Percentiles rank a stretch among this genome's conserved stretches.
These are phyloP conservation scores for Psilanteris sp. DNA, from an alignment of 1,140 invertebrate species.

Conservation along the genomic window DNA sequence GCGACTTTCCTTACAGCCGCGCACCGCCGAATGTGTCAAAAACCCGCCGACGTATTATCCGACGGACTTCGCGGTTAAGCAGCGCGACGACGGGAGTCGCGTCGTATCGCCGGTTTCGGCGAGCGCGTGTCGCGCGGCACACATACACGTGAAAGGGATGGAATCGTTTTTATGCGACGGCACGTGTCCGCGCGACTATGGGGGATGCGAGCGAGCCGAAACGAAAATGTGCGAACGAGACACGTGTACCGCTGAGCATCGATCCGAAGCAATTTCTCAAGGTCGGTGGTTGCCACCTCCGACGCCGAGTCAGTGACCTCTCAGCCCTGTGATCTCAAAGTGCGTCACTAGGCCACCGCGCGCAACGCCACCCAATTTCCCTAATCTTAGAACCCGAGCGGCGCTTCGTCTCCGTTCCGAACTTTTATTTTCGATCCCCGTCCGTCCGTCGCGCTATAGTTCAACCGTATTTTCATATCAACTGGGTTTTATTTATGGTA, in stretches of 20 bases:
- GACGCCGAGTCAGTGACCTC: slow-evolving; percentile 75
- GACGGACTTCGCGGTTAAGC: too few species aligned
- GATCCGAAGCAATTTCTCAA: slow-evolving; percentile 72
- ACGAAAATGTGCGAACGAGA: slow-evolving; percentile 40
- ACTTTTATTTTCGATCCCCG: slow-evolving; percentile 16
- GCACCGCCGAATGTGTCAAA: too few species aligned
- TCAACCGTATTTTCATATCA: too few species aligned
- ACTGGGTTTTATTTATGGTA: too few species aligned
- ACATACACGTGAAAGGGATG: slow-evolving; percentile 12
- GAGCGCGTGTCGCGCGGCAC: too few species aligned
- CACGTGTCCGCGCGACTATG: slow-evolving; percentile 32
- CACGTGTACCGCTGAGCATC: slow-evolving; percentile 73
- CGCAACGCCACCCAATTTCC: slow-evolving; percentile 46
- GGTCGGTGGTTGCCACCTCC: slow-evolving; percentile 69
- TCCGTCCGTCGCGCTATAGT: too few species aligned
- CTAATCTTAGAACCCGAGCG: slow-evolving; percentile 43
- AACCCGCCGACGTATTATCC: too few species aligned
- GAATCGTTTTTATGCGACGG: slow-evolving; percentile 30
- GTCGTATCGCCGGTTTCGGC: too few species aligned
- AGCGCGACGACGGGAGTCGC: too few species aligned
- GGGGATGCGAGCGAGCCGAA: slow-evolving; percentile 44
- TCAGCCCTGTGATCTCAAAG: slow-evolving; percentile 71
- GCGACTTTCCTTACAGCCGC: too few species aligned
- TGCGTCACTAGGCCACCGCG: slow-evolving; percentile 75
- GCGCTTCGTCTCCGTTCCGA: slow-evolving; percentile 13